Evolutionary conservation across 2,797 vertebrate species (phyloP), one percentile per base, ranked within the genome.

Genomic region (Enteromius radiatus): DNA sequence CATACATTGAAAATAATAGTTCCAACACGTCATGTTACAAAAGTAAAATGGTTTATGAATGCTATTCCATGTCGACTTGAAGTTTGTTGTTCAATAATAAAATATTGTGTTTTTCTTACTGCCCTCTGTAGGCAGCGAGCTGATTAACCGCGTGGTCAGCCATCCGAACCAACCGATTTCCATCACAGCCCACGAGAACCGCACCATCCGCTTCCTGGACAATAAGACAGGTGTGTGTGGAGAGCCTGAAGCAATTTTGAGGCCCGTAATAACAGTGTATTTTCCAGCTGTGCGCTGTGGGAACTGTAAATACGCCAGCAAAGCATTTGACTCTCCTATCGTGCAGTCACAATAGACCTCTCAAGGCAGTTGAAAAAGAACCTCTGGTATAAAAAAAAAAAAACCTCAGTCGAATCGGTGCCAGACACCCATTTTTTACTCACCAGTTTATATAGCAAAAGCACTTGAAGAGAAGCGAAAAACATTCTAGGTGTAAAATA

Each of bases 181-280:
- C 76, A 94, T 98, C 89, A 97, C 97, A 0, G 97, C 97, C 67
- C 96, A 97, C 0, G 97, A 98, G 1, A 97, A 97, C 89, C 95
- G 96, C 80, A 95, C 95, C 89, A 97, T 97, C 91, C 95, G 96
- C 76, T 98, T 96, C 91, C 91, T 97, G 28, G 97, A 98, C 93
- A 97, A 97, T 91, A 95, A 95, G 84, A 96, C 95, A 84, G 97
- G 97, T 97, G 86, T 63, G 49, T 59, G 59, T 81, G 31, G 26
- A 3, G 21, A 73, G 52, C 65, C 21, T 70, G 26, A 33, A 45
- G 59, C 70, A 74, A 52, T 54, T 64, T 75, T 75, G n/a, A 52
- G 17, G 28, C n/a, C 5, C 28, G 8, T 82, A 76, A 82, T 67
- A 81, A 67, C 12, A 3, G 41, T 3, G 8, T 64, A 65, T 81